Evolutionary conservation across 2,797 vertebrate genomes (phyloP).

Genomic region (Phoebastria nigripes): DNA sequence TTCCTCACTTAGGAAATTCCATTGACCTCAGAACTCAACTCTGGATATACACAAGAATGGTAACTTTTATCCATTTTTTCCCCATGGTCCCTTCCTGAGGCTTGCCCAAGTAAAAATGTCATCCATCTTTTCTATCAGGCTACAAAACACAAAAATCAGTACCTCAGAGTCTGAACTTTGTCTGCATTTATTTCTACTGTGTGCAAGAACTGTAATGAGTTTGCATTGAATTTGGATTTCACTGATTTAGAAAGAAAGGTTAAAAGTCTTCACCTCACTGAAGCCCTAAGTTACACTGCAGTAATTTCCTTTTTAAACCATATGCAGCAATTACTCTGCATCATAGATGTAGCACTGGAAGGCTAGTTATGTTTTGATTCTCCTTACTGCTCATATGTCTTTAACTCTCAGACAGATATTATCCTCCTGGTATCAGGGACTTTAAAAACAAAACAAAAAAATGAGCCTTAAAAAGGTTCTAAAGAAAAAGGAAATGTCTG

Average conservation of each 20-base stretch:
- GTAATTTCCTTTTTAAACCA: not conserved
- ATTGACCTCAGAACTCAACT: not conserved
- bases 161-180: not conserved
- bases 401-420: not conserved
- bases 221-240: not conserved
- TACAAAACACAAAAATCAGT: not conserved
- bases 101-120: not conserved
- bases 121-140: not conserved
- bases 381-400: not conserved
- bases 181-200: not conserved
- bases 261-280: not conserved
- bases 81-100: not conserved
- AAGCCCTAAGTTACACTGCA: not conserved
- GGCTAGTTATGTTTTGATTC: not conserved
- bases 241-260: not conserved
- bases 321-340: not conserved
- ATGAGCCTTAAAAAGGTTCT: not conserved
- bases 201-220: not conserved
- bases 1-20: not conserved
- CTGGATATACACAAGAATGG: not conserved
- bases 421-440: not conserved
- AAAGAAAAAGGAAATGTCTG: not conserved
- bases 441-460: conserved; percentile 5
- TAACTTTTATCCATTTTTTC: not conserved
- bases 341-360: not conserved